These are phyloP conservation scores for Ctenosaura bakeri DNA, from an alignment of 2,797 vertebrate genomes.

Conservation along the genomic window DNA sequence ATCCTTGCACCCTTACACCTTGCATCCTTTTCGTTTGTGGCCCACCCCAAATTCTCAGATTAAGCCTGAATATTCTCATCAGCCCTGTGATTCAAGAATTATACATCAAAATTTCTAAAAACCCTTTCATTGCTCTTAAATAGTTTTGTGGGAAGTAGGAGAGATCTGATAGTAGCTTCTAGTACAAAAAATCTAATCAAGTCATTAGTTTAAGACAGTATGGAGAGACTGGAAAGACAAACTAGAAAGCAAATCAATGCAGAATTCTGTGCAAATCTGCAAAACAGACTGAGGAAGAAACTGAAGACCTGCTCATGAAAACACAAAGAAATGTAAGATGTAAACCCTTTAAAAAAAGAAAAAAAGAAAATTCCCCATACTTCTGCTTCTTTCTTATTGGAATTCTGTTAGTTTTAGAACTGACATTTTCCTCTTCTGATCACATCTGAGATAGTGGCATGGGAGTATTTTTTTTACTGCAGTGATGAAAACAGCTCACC, in stretches of 20 bases:
- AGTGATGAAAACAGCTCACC: conserved; percentile 80
- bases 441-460: conserved; percentile 80
- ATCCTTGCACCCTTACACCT: conserved; percentile 57
- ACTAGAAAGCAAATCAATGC: conserved; percentile 77
- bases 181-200: conserved; percentile 76
- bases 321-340: conserved; percentile 58
- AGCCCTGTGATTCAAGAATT: conserved; percentile 65
- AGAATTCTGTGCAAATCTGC: conserved; percentile 69
- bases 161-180: conserved; percentile 69
- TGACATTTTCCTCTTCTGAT: conserved; percentile 87
- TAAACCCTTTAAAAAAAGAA: conserved; percentile 57
- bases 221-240: conserved; percentile 74
- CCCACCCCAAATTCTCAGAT: conserved; percentile 55
- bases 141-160: conserved; percentile 69
- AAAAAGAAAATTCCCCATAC: conserved; percentile 56
- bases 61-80: conserved; percentile 69
- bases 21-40: conserved; percentile 61
- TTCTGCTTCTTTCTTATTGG: conserved; percentile 80
- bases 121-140: conserved; percentile 67
- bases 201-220: conserved; percentile 72
- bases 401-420: conserved; percentile 82
- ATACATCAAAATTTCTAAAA: conserved; percentile 69
- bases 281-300: conserved; percentile 42
- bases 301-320: conserved; percentile 59
- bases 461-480: conserved; percentile 68